Conservation (phyloP, 1,140 invertebrate species). For the Ceratina australensis region DNA sequence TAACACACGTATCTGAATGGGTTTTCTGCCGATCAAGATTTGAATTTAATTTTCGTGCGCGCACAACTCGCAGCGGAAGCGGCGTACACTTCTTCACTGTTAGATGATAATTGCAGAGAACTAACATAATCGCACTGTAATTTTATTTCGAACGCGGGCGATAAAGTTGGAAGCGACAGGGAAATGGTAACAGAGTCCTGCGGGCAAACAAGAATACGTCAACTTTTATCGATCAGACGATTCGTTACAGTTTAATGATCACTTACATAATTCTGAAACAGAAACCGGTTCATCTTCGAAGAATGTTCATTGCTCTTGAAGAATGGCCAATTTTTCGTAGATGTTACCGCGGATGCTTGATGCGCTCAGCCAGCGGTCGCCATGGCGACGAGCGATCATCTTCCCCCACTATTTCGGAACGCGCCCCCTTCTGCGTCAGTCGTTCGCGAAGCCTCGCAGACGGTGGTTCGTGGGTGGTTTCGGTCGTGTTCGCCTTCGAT, state of each 20-base stretch:
- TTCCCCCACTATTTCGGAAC: constrained; percentile 47
- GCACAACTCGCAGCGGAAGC: neutral
- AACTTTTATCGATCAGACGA: too few species aligned
- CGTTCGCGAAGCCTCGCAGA: constrained; percentile 42
- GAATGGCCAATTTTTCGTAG: neutral
- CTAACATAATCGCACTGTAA: neutral
- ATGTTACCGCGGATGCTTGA: constrained; percentile 24
- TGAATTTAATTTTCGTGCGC: neutral
- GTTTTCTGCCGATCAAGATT: neutral
- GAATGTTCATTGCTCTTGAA: neutral
- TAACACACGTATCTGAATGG: too few species aligned
- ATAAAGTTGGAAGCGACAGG: neutral
- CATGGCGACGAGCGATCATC: constrained; percentile 66
- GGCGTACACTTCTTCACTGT: neutral
- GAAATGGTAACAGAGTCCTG: neutral
- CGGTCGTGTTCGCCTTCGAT: neutral
- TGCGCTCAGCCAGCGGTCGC: constrained; percentile 60
- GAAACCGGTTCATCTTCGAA: neutral
- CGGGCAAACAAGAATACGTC: too few species aligned
- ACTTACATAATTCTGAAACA: too few species aligned
- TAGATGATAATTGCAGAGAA: neutral
- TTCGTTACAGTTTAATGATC: too few species aligned
- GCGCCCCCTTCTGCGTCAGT: constrained; percentile 62
- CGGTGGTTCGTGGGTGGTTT: constrained; percentile 7
- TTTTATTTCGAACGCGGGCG: neutral